These are phyloP conservation scores for Ctenicera cuprea DNA, from an alignment of 2,888 invertebrate genomes.

Conservation along the genomic window DNA sequence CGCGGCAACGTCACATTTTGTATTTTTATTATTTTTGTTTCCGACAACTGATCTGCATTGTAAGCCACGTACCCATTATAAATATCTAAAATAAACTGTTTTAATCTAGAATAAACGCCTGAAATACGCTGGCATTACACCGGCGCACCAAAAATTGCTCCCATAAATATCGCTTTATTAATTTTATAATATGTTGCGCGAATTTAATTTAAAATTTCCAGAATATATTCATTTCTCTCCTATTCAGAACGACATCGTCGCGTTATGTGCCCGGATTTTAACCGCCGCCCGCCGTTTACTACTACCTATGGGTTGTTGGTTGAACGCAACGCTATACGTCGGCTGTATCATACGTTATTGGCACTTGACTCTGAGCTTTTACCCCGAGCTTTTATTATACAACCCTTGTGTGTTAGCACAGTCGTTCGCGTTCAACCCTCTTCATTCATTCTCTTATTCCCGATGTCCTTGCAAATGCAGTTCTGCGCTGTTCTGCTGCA, in stretches of 20 bases:
- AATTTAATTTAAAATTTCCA: conserved; percentile 67
- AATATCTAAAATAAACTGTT: conserved; percentile 74
- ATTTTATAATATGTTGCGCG: conserved; percentile 72
- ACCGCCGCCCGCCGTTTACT: conserved; percentile 27
- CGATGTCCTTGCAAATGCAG: conserved; percentile 22
- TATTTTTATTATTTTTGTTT: conserved; percentile 71
- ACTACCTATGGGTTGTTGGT: conserved; percentile 41
- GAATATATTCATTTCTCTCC: conserved; percentile 57
- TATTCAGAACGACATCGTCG: conserved; percentile 38
- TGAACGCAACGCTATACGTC: conserved; percentile 45
- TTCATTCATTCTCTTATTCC: conserved; percentile 18
- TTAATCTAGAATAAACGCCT: conserved; percentile 73
- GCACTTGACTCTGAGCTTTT: conserved; percentile 60
- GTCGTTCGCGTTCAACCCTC: conserved; percentile 47
- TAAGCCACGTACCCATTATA: conserved; percentile 72
- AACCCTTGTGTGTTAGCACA: conserved; percentile 55
- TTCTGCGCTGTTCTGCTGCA: conserved; percentile 40
- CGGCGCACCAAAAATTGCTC: conserved; percentile 72
- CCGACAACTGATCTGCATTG: conserved; percentile 73
- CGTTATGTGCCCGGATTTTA: conserved; percentile 44
- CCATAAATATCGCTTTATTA: conserved; percentile 73
- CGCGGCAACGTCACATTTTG: conserved; percentile 71
- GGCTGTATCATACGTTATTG: conserved; percentile 59
- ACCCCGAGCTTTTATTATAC: conserved; percentile 59
- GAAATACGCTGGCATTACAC: conserved; percentile 69